phyloP scores from a whole-genome alignment of 2,888 invertebrate species.

The Drosophila demipolita region DNA sequence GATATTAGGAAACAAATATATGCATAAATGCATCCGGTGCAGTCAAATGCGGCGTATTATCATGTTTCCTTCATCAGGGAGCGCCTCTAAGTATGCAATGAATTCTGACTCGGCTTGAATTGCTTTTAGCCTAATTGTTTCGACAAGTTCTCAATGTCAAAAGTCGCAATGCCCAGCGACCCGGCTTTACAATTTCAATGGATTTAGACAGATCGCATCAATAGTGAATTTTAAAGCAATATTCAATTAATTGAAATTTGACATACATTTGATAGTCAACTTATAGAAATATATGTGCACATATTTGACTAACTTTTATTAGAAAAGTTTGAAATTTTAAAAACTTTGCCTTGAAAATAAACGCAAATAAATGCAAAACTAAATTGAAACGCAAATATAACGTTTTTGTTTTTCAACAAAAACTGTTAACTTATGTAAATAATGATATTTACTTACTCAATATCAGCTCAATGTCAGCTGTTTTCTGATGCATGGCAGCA shows the following conservation, averaged over 20 bases:
- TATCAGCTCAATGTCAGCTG: not conserved
- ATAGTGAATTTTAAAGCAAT: not conserved
- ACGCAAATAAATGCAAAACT: not conserved
- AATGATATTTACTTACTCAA: not conserved
- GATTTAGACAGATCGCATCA: not conserved
- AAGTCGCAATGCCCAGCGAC: too few species aligned
- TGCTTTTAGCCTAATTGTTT: slow-evolving; percentile 41
- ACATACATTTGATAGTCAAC: not conserved
- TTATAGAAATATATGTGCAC: not conserved
- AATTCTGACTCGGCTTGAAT: slow-evolving; percentile 10
- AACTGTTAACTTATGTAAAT: not conserved
- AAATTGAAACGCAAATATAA: not conserved
- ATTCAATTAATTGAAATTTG: not conserved
- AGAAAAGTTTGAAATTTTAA: not conserved
- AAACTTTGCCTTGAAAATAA: not conserved
- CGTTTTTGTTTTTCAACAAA: not conserved
- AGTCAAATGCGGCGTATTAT: slow-evolving; percentile 31
- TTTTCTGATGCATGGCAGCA: not conserved
- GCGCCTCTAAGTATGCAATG: slow-evolving; percentile 30
- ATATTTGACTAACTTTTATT: not conserved
- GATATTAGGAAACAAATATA: slow-evolving; percentile 50
- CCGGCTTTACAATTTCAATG: not conserved
- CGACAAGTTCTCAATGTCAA: not conserved
- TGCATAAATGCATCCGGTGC: slow-evolving; percentile 44
- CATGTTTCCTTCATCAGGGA: slow-evolving; percentile 14